Percentiles rank a stretch among this genome's conserved stretches.
phyloP scores from a whole-genome alignment of 2,888 invertebrate species.

The Nymphalis polychloros region DNA sequence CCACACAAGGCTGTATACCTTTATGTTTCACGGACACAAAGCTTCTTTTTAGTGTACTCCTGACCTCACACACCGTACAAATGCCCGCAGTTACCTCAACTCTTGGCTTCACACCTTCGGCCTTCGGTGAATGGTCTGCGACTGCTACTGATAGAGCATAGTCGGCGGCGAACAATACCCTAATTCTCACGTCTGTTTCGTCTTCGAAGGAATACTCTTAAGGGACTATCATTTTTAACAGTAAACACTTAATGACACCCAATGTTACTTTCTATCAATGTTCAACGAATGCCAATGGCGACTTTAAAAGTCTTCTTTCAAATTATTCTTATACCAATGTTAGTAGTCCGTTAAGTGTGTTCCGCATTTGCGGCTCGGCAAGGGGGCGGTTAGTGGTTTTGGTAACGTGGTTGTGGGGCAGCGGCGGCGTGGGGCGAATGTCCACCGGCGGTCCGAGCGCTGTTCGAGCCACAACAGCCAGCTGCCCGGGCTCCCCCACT shows the following conservation, averaged over 20 bases:
- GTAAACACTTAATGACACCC: background rate
- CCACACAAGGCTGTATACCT: constrained; percentile 78
- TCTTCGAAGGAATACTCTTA: constrained; percentile 63
- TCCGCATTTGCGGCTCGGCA: constrained; percentile 64
- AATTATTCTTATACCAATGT: background rate
- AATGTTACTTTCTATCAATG: background rate
- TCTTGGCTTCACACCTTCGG: constrained; percentile 80
- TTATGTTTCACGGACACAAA: constrained; percentile 80
- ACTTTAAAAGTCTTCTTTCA: no score
- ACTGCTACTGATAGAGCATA: constrained; percentile 57
- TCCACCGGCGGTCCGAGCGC: constrained; percentile 79
- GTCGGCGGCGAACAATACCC: constrained; percentile 70
- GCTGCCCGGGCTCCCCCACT: constrained; percentile 75
- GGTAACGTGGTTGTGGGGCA: constrained; percentile 79
- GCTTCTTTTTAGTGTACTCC: constrained; percentile 81
- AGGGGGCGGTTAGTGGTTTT: constrained; percentile 66
- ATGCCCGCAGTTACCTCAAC: constrained; percentile 82
- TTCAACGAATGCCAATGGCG: background rate
- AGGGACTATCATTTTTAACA: constrained; percentile 49
- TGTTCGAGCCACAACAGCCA: constrained; percentile 76
- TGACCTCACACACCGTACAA: constrained; percentile 80
- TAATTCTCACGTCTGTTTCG: constrained; percentile 59
- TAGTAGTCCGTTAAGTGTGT: constrained; percentile 65
- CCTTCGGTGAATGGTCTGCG: constrained; percentile 70
- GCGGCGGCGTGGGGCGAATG: constrained; percentile 76